Conservation (phyloP, 2,797 vertebrate species). For the Anguilla pacifica region DNA sequence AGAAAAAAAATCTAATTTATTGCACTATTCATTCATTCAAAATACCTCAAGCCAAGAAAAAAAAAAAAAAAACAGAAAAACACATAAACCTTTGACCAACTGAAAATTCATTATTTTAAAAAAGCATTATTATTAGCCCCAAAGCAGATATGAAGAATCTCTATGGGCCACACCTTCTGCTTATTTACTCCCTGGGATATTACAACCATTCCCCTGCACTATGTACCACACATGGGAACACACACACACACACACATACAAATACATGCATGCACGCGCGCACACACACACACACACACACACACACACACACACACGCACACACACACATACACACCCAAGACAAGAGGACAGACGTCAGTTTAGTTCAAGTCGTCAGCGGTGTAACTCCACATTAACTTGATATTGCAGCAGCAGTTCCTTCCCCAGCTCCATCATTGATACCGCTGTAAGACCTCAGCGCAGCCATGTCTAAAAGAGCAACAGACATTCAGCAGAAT, state of each 20-base stretch:
- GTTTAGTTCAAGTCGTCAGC: slow-evolving; percentile 54
- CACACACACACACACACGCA: slow-evolving; percentile 36
- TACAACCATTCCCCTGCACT: slow-evolving; percentile 60
- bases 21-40: slow-evolving; percentile 82
- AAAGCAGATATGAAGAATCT: slow-evolving; percentile 46
- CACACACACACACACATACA: slow-evolving; percentile 41
- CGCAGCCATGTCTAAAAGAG: slow-evolving; percentile 73
- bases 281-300: slow-evolving; percentile 35
- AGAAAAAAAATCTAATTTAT: slow-evolving; percentile 80
- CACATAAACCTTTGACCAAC: slow-evolving; percentile 21
- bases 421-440: slow-evolving; percentile 42
- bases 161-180: slow-evolving; percentile 40
- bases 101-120: slow-evolving; percentile 55
- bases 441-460: slow-evolving; percentile 54
- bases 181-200: slow-evolving; percentile 53
- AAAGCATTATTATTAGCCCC: slow-evolving; percentile 42
- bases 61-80: slow-evolving; percentile 47
- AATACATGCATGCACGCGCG: slow-evolving; percentile 36
- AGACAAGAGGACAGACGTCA: slow-evolving; percentile 51
- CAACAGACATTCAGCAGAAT: slow-evolving; percentile 25
- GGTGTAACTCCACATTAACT: slow-evolving; percentile 39
- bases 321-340: slow-evolving; percentile 35
- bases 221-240: slow-evolving; percentile 37
- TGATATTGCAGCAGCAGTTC: slow-evolving; percentile 60
- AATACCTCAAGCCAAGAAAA: slow-evolving; percentile 53